A percentile compares a stretch with the other conserved stretches of the same genome.
phyloP scores from a whole-genome alignment of 1,140 invertebrate genomes.

The Diorhabda carinulata region DNA sequence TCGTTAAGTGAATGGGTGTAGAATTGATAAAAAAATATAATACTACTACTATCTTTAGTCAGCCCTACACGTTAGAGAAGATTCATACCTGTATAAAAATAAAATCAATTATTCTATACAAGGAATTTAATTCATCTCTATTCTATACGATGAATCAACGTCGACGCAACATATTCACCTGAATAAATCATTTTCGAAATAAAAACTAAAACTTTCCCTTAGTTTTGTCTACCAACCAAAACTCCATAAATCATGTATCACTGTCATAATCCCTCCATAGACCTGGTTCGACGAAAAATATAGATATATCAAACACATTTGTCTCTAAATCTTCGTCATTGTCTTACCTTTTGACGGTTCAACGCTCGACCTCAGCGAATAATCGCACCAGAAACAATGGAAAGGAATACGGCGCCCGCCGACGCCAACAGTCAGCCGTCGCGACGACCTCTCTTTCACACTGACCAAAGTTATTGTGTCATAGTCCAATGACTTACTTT shows the following conservation, averaged over 20 bases:
- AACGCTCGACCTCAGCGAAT: not conserved
- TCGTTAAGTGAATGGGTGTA: no score
- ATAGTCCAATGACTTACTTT: slow-evolving; percentile 1
- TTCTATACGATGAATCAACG: no score
- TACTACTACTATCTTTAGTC: no score
- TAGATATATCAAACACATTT: not conserved
- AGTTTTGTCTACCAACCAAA: not conserved
- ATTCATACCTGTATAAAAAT: no score
- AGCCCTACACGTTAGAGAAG: no score
- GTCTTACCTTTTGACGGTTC: not conserved
- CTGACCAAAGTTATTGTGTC: slow-evolving; percentile 2
- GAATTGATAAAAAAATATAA: no score
- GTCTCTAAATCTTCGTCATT: not conserved
- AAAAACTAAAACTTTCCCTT: not conserved
- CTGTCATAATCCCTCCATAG: not conserved
- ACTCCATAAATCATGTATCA: not conserved
- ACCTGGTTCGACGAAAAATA: not conserved
- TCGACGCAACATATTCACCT: not conserved
- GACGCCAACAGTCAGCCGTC: not conserved
- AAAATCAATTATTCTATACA: no score
- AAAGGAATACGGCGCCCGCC: not conserved
- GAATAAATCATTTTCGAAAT: not conserved
- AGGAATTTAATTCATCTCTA: no score
- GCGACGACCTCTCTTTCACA: not conserved
- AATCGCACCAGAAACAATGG: not conserved